Percentiles rank a stretch among this genome's conserved stretches.
Evolutionary conservation across 2,888 invertebrate species (phyloP).

Genomic region (Ceriagrion tenellum): DNA sequence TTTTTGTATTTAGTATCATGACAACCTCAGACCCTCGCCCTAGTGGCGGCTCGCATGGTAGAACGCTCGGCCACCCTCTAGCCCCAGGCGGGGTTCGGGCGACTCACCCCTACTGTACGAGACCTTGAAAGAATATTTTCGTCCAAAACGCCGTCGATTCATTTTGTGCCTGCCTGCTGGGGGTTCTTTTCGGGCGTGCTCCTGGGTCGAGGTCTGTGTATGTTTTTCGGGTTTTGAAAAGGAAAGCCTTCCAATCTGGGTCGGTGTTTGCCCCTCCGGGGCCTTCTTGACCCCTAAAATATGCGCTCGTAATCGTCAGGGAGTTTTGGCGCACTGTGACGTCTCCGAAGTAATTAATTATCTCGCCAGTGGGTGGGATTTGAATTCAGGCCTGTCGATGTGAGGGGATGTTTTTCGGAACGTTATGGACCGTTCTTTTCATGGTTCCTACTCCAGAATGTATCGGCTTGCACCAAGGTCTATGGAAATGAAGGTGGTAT

Average conservation of each 20-base stretch:
- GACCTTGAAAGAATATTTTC: not conserved
- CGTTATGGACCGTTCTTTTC: not conserved
- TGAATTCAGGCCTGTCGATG: not conserved
- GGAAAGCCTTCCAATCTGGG: not conserved
- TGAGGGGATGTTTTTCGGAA: not conserved
- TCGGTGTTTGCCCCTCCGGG: not conserved
- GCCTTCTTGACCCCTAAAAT: not conserved
- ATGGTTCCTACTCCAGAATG: no score
- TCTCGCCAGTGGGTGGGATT: not conserved
- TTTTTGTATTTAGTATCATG: no score
- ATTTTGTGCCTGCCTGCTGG: not conserved
- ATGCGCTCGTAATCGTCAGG: not conserved
- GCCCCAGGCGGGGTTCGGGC: not conserved
- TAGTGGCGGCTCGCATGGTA: no score
- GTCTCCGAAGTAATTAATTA: not conserved
- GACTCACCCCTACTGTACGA: not conserved
- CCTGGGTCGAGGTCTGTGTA: not conserved
- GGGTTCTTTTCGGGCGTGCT: not conserved
- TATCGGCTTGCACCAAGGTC: no score
- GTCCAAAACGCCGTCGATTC: not conserved
- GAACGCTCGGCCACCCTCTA: not conserved
- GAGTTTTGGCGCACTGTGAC: conserved; percentile 2
- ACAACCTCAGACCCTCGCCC: no score
- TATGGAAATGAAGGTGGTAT: no score
- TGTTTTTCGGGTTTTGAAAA: not conserved